Evolutionary conservation across 2,888 invertebrate species (phyloP), one percentile per base, ranked within the genome.

Genomic region (Halictus quadricinctus): DNA sequence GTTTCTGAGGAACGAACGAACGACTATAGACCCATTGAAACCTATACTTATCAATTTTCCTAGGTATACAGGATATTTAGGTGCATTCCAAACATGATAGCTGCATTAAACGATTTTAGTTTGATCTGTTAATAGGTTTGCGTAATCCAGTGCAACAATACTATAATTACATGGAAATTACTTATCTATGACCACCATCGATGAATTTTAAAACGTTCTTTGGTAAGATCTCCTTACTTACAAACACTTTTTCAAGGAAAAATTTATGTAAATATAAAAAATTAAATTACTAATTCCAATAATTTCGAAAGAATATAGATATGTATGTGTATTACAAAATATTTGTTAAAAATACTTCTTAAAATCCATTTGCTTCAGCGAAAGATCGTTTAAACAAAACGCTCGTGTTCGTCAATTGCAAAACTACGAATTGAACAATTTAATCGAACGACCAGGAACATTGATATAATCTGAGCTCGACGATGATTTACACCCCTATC

Each of bases 1-100:
- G 64, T 29, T 64, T 29, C 64, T n/a, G 18, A 64, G 64, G 7
- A 29, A 64, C 15, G 29, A 25, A 18, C 29, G 15, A 64, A 15
- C 29, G 29, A 18, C 64, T 25, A 29, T 64, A 29, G 64, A 2
- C 29, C 29, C 29, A 64, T 18, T 29, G 29, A 29, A 29, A 64
- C 64, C 64, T 15, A 8, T 29, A 29, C 29, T 64, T 64, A 64
- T 15, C 64, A 64, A 64, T 64, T 64, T 64, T 29, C 29, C 15
- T 29, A 29, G 29, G 64, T 29, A 64, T 29, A 29, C 64, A 29
- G 0, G 3, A 64, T 64, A 29, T 29, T 64, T 29, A 64, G 15
- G 29, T 29, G 8, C 64, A 64, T 64, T 64, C 64, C 64, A 8
- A 64, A 29, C 64, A 64, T 64, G 64, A 64, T 64, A 64, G 64